phyloP scores from a whole-genome alignment of 2,888 invertebrate species.

The Ceratothoa steindachneri region DNA sequence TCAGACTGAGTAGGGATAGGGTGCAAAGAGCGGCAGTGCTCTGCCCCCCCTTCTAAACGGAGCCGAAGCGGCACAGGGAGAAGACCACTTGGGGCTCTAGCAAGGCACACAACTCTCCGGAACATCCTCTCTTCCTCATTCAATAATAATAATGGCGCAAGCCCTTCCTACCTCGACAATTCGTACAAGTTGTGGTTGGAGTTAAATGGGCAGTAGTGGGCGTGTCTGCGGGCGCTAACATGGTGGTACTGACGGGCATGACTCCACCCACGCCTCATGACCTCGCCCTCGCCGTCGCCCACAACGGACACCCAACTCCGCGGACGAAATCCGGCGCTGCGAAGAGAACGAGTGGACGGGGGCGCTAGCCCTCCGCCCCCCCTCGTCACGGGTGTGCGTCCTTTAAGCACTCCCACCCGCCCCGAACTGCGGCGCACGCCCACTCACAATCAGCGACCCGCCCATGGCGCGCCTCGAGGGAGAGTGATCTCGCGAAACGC shows the following conservation, averaged over 20 bases:
- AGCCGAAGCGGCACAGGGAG: no score
- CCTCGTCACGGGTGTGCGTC: no score
- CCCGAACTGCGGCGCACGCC: not conserved
- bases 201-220: conserved; percentile 9
- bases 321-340: not conserved
- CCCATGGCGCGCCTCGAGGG: not conserved
- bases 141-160: no score
- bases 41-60: not conserved
- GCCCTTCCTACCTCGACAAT: conserved; percentile 9
- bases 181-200: not conserved
- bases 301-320: conserved; percentile 5
- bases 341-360: not conserved
- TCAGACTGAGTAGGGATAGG: no score
- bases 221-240: conserved; percentile 10
- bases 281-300: conserved; percentile 1
- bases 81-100: no score
- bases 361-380: no score
- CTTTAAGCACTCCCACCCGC: not conserved
- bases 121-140: no score
- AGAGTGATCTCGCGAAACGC: not conserved
- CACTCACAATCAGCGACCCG: not conserved
- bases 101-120: no score
- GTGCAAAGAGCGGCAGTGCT: no score
- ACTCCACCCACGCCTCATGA: conserved; percentile 12
- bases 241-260: conserved; percentile 10